phyloP scores from a whole-genome alignment of 2,888 invertebrate genomes.

The Drosophila borealis region DNA sequence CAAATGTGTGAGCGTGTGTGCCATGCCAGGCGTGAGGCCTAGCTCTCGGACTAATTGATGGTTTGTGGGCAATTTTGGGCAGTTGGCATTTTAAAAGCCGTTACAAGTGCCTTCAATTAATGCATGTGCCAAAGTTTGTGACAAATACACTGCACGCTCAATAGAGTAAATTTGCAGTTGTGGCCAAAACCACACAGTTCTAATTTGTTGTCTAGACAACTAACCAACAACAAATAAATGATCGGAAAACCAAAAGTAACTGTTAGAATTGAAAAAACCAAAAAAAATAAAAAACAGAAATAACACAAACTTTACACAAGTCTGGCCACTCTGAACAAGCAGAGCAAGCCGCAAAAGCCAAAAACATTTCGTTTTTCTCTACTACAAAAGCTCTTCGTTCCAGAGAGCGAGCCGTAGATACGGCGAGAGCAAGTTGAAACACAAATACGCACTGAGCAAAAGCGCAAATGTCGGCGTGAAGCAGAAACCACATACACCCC shows the following conservation, averaged over 20 bases:
- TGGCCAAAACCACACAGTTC: slow-evolving; percentile 1
- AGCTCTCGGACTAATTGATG: slow-evolving; percentile 51
- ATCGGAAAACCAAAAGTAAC: slow-evolving; percentile 41
- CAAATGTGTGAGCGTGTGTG: slow-evolving; percentile 36
- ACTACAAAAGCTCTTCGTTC: slow-evolving; percentile 72
- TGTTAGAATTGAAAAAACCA: neutral
- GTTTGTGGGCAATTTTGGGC: slow-evolving; percentile 35
- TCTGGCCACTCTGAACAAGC: slow-evolving; percentile 71
- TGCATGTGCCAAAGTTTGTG: slow-evolving; percentile 30
- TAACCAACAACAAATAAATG: slow-evolving; percentile 18
- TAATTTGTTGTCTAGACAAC: slow-evolving; percentile 12
- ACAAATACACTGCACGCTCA: neutral
- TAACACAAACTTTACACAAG: slow-evolving; percentile 42
- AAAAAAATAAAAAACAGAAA: neutral
- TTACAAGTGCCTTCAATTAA: slow-evolving; percentile 32
- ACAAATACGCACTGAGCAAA: slow-evolving; percentile 57
- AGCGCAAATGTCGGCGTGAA: slow-evolving; percentile 53
- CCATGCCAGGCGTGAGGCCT: slow-evolving; percentile 4
- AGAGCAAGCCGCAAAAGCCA: slow-evolving; percentile 64
- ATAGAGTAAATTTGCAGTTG: neutral
- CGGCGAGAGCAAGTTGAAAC: slow-evolving; percentile 28
- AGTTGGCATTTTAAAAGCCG: slow-evolving; percentile 36
- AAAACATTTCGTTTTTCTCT: slow-evolving; percentile 71
- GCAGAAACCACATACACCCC: slow-evolving; percentile 26
- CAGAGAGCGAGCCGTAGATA: slow-evolving; percentile 24